Evolutionary conservation across 2,113 vertebrate species (phyloP).

Genomic region (Oreochromis niloticus): DNA sequence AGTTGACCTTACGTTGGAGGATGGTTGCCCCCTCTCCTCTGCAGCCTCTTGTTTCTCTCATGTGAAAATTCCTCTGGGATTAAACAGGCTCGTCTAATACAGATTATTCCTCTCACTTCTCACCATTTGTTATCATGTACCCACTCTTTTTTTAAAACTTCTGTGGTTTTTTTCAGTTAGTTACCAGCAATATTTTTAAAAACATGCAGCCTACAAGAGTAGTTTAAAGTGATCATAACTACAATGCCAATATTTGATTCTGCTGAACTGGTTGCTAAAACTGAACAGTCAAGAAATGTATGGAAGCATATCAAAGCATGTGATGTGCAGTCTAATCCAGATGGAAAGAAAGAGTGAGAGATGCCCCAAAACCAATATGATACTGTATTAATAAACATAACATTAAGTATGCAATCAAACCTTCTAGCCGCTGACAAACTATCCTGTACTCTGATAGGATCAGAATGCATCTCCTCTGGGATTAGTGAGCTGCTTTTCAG

Average conservation of each 20-base stretch:
- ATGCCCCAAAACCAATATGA: background rate
- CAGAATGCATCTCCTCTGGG: background rate
- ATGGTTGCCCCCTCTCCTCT: background rate
- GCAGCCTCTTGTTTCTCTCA: background rate
- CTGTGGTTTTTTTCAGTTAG: background rate
- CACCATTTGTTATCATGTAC: background rate
- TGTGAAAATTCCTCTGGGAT: background rate
- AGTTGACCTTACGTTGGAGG: background rate
- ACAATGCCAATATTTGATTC: background rate
- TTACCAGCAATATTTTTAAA: background rate
- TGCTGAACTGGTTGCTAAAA: background rate
- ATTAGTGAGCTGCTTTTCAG: background rate
- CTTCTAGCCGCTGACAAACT: background rate
- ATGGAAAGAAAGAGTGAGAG: background rate
- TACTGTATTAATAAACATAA: background rate
- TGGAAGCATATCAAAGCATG: background rate
- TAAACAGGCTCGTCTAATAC: background rate
- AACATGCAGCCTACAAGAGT: background rate
- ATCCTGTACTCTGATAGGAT: background rate
- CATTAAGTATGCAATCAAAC: background rate
- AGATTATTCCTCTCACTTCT: background rate
- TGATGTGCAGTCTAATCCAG: background rate
- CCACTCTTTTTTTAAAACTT: background rate
- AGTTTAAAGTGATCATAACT: background rate
- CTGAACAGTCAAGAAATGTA: background rate